phyloP scores from a whole-genome alignment of 2,113 vertebrate genomes.

The Lasiurus borealis region DNA sequence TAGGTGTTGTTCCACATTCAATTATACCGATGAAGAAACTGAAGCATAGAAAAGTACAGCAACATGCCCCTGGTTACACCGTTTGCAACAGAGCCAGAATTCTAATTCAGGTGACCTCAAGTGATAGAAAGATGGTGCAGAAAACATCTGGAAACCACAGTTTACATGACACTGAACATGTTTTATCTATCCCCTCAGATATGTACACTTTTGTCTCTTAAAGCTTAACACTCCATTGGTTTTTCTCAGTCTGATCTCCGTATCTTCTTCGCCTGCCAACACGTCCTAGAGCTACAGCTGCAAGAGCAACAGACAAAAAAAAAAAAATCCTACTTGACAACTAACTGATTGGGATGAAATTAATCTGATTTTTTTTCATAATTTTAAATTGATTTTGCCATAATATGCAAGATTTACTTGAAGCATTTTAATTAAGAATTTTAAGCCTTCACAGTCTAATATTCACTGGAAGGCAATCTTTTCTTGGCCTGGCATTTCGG shows the following conservation, averaged over 20 bases:
- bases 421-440: slow-evolving; percentile 74
- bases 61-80: not conserved
- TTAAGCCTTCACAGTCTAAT: slow-evolving; percentile 43
- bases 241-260: slow-evolving; percentile 41
- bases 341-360: slow-evolving; percentile 72
- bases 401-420: slow-evolving; percentile 62
- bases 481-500: slow-evolving; percentile 50
- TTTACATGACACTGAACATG: not conserved
- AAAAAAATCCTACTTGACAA: slow-evolving; percentile 62
- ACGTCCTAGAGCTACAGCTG: slow-evolving; percentile 44
- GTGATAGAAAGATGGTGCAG: not conserved
- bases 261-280: slow-evolving; percentile 52
- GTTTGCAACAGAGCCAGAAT: not conserved
- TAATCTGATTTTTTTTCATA: slow-evolving; percentile 74
- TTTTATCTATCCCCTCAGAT: not conserved
- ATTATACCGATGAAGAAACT: slow-evolving; percentile 23
- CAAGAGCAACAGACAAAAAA: not conserved
- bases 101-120: not conserved
- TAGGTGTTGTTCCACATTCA: not conserved
- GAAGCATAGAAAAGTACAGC: not conserved
- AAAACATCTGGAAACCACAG: not conserved
- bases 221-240: not conserved
- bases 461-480: slow-evolving; percentile 57
- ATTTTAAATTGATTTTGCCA: slow-evolving; percentile 73
- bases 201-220: not conserved